Evolutionary conservation across 2,888 invertebrate genomes (phyloP).

Genomic region (Mythimna loreyi): DNA sequence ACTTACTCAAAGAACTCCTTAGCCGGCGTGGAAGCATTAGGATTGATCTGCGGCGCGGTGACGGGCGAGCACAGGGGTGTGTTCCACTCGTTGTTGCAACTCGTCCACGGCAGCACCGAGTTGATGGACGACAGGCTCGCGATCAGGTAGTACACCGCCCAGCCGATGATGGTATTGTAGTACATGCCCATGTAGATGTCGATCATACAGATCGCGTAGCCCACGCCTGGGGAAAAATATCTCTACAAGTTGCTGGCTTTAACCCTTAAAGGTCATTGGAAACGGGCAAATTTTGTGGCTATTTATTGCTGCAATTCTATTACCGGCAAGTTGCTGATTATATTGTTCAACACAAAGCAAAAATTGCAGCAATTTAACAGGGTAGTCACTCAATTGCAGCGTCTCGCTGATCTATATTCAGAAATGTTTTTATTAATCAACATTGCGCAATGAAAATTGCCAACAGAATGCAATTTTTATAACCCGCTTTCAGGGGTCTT

Average conservation of each 20-base stretch:
- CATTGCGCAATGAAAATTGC: no score
- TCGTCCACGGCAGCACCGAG: constrained; percentile 96
- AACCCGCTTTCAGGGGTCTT: no score
- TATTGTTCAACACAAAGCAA: no score
- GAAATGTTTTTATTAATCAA: no score
- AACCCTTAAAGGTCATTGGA: no score
- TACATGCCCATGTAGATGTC: constrained; percentile 99
- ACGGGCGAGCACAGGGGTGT: constrained; percentile 94
- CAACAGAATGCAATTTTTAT: no score
- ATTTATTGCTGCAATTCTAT: no score
- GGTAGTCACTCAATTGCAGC: no score
- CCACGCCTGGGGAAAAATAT: constrained; percentile 93
- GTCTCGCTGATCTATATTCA: no score
- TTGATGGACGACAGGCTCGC: constrained; percentile 96
- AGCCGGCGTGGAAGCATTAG: constrained; percentile 94
- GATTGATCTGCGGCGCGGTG: constrained; percentile 88
- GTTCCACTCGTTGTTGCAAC: constrained; percentile 97
- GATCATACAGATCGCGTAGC: constrained; percentile 98
- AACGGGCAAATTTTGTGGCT: no score
- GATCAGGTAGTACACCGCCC: constrained; percentile 97
- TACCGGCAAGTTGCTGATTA: no score
- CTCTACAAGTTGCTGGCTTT: neutral
- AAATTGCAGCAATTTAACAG: no score
- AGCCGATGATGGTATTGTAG: constrained; percentile 99
- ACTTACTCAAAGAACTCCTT: constrained; percentile 97